A percentile compares a stretch with the other conserved stretches of the same genome.
These are phyloP conservation scores for Episyrphus balteatus DNA, from an alignment of 1,140 invertebrate genomes.

Conservation along the genomic window DNA sequence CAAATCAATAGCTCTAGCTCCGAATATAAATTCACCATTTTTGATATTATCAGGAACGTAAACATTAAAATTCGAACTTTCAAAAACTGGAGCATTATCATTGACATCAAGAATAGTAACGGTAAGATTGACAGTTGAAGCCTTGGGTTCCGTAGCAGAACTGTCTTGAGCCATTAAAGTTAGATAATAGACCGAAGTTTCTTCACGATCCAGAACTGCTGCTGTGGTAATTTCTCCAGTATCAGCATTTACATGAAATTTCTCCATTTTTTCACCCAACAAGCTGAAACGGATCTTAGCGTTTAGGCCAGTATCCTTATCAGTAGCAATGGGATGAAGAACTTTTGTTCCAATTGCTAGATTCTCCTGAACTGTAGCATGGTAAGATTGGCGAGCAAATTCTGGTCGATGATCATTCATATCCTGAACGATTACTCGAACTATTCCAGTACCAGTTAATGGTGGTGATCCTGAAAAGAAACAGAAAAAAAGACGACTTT, in stretches of 20 bases:
- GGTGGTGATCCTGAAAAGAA: conserved; percentile 67
- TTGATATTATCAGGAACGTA: conserved; percentile 67
- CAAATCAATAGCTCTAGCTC: conserved; percentile 66
- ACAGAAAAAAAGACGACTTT: conserved; percentile 8
- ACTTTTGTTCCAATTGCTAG: conserved; percentile 58
- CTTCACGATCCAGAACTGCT: conserved; percentile 66
- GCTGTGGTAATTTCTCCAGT: conserved; percentile 66
- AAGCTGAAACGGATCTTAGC: conserved; percentile 72
- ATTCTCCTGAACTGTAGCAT: conserved; percentile 66
- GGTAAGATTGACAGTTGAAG: conserved; percentile 68
- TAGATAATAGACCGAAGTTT: conserved; percentile 60
- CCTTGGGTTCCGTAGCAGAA: conserved; percentile 66
- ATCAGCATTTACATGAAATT: conserved; percentile 61
- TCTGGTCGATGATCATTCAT: conserved; percentile 87
- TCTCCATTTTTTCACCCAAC: conserved; percentile 63
- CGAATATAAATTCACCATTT: conserved; percentile 75
- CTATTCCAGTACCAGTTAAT: conserved; percentile 74
- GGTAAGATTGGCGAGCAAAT: conserved; percentile 68
- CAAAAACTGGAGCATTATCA: conserved; percentile 76
- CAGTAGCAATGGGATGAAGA: conserved; percentile 58
- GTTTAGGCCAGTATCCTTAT: conserved; percentile 74
- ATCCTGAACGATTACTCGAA: conserved; percentile 81
- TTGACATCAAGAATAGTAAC: conserved; percentile 73
- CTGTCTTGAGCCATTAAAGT: conserved; percentile 79
- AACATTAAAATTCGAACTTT: conserved; percentile 56